A percentile compares a stretch with the other conserved stretches of the same genome.
Conservation (phyloP, 2,113 vertebrate species). For the Burhinus bistriatus region DNA sequence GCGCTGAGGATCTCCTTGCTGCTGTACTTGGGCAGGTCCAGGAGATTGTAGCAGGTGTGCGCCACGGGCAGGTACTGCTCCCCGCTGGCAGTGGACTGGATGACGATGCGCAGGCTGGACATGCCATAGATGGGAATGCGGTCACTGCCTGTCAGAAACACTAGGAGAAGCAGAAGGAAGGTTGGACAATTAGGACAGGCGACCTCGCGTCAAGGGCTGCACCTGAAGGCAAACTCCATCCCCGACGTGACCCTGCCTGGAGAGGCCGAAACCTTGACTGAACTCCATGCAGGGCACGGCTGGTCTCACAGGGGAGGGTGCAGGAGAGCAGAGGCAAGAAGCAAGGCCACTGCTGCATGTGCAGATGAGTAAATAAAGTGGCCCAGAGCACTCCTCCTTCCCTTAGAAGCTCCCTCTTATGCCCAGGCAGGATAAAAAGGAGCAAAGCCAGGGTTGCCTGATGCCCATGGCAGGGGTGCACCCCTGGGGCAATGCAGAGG, state of each 20-base stretch:
- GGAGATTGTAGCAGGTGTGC: conserved; percentile 97
- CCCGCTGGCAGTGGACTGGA: conserved; percentile 88
- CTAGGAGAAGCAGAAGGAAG: conserved; percentile 59
- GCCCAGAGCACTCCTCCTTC: too few species aligned
- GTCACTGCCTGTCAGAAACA: conserved; percentile 95
- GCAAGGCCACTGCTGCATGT: not conserved
- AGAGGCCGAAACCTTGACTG: accelerated
- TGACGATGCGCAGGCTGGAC: conserved; percentile 90
- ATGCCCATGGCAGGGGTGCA: too few species aligned
- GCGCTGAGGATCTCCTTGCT: conserved; percentile 86
- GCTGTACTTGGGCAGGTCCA: conserved; percentile 95
- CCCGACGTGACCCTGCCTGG: not conserved
- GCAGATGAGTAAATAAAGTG: not conserved
- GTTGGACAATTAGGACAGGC: accelerated
- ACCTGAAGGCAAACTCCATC: not conserved
- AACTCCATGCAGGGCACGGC: accelerated
- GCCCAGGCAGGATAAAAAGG: not conserved
- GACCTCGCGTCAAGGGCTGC: accelerated
- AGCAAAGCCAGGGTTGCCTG: not conserved
- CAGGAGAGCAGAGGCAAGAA: not conserved
- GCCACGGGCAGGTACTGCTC: conserved; percentile 93
- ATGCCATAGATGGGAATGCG: conserved; percentile 98
- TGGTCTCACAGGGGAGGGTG: not conserved
- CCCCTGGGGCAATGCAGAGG: not conserved
- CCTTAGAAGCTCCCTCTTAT: not conserved